Percentiles rank a stretch among this genome's conserved stretches.
These are phyloP conservation scores for Steromphala cineraria DNA, from an alignment of 2,888 invertebrate genomes.

Conservation along the genomic window DNA sequence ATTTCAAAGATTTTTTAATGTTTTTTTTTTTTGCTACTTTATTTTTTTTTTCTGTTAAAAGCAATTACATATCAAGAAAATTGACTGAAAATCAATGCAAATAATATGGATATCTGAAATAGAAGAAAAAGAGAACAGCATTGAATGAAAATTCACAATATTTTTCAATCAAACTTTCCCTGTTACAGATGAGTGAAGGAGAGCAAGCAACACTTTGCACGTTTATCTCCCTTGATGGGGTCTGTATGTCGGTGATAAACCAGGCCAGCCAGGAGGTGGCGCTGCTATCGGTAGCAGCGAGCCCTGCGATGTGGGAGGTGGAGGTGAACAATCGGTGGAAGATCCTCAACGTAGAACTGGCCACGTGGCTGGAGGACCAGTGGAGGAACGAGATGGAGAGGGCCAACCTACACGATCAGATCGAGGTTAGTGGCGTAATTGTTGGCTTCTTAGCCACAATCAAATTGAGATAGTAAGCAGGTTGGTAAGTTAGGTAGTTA, in stretches of 20 bases:
- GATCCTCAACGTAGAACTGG: conserved; percentile 84
- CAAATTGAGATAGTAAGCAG: too few relatives aligned
- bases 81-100: too few relatives aligned
- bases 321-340: conserved; percentile 88
- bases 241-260: conserved; percentile 81
- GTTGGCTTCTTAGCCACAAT: too few relatives aligned
- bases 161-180: too few relatives aligned
- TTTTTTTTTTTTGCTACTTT: too few relatives aligned
- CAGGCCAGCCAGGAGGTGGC: conserved; percentile 80
- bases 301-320: conserved; percentile 88
- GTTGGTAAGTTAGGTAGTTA: too few relatives aligned
- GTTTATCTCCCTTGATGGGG: conserved; percentile 82
- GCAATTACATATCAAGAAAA: too few relatives aligned
- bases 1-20: too few relatives aligned
- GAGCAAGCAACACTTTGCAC: conserved; percentile 83
- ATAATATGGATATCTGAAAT: too few relatives aligned
- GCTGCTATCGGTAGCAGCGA: conserved; percentile 82
- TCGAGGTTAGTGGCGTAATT: conserved; percentile 78
- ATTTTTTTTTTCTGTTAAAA: too few relatives aligned
- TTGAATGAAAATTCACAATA: too few relatives aligned
- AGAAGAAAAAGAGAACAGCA: too few relatives aligned
- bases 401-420: conserved; percentile 86
- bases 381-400: conserved; percentile 83
- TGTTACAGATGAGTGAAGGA: conserved; percentile 73
- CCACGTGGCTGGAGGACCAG: conserved; percentile 89